Conservation (phyloP, 2,113 vertebrate species). For the Pica pica region DNA sequence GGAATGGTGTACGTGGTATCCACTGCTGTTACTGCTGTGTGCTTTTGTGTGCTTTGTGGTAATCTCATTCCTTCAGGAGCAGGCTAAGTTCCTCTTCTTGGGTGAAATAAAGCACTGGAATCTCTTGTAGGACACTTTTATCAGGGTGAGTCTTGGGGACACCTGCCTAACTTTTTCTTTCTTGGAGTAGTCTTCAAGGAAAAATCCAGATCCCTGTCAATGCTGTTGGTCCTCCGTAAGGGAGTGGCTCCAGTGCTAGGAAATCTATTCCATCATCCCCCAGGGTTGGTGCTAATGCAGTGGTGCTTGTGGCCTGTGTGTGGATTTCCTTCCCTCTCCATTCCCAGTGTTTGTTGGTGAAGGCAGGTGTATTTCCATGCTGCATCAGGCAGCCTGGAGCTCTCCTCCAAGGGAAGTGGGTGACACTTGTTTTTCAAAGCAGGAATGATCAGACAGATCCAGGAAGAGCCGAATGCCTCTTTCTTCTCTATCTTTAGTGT, state of each 20-base stretch:
- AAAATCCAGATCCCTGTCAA: neutral
- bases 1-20: neutral
- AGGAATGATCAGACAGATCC: neutral
- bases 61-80: neutral
- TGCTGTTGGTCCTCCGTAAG: neutral
- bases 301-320: rapidly evolving
- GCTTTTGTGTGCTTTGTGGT: neutral
- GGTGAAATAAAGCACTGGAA: neutral
- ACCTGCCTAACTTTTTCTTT: neutral
- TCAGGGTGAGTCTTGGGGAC: neutral
- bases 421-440: neutral
- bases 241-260: neutral
- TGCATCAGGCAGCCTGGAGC: neutral
- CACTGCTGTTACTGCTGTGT: neutral
- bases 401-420: neutral
- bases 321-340: neutral
- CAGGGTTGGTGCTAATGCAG: neutral
- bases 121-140: neutral
- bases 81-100: neutral
- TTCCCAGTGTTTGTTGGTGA: neutral
- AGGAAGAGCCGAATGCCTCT: neutral
- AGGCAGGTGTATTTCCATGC: neutral
- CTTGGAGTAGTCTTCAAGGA: neutral
- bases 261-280: neutral
- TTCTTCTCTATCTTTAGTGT: neutral